Evolutionary conservation across 2,113 vertebrate species (phyloP).

Genomic region (Microtus ochrogaster): DNA sequence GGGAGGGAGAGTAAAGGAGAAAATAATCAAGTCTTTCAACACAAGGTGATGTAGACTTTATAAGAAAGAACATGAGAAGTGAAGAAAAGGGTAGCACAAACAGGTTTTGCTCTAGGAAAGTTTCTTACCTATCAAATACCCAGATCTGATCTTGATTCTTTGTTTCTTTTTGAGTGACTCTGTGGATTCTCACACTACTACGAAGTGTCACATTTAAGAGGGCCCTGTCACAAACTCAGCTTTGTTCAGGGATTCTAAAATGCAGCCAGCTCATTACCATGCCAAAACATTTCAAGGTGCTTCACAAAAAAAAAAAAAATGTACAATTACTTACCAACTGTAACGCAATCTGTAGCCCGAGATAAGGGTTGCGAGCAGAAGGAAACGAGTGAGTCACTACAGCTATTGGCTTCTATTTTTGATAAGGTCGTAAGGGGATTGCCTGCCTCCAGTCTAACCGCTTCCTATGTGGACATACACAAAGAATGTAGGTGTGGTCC

Average conservation of each 20-base stretch:
- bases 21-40: slow-evolving; percentile 23
- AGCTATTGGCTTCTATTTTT: slow-evolving; percentile 77
- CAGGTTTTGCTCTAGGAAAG: not conserved
- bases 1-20: not conserved
- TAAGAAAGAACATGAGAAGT: slow-evolving; percentile 12
- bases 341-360: slow-evolving; percentile 79
- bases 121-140: slow-evolving; percentile 16
- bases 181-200: slow-evolving; percentile 43
- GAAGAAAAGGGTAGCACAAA: slow-evolving; percentile 34
- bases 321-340: slow-evolving; percentile 69
- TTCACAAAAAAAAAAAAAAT: slow-evolving; percentile 78
- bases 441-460: slow-evolving; percentile 74
- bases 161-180: slow-evolving; percentile 54
- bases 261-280: slow-evolving; percentile 62
- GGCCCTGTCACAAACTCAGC: slow-evolving; percentile 68
- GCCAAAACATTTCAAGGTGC: slow-evolving; percentile 69
- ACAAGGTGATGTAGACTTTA: slow-evolving; percentile 43
- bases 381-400: slow-evolving; percentile 79
- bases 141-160: not conserved
- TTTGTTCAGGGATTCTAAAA: slow-evolving; percentile 81
- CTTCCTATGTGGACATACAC: slow-evolving; percentile 76
- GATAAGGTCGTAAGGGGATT: slow-evolving; percentile 80
- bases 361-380: slow-evolving; percentile 79
- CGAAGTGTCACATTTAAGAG: slow-evolving; percentile 56
- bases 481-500: slow-evolving; percentile 83